Conservation (phyloP, 1,140 invertebrate genomes). For the Luehdorfia chinensis region DNA sequence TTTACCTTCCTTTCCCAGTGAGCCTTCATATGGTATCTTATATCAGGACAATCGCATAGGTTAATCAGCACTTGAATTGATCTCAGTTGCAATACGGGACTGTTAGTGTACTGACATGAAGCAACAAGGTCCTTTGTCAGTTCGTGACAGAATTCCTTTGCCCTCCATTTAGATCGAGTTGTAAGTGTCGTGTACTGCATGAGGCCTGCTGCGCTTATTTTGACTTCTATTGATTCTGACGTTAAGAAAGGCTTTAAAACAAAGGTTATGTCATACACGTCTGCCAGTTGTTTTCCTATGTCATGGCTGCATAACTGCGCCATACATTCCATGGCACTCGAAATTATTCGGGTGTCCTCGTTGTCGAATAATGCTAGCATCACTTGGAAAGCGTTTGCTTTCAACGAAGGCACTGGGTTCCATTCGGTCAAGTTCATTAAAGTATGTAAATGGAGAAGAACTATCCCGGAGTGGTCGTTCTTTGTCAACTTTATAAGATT, state of each 20-base stretch:
- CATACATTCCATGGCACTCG: conserved; percentile 57
- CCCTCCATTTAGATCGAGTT: conserved; percentile 60
- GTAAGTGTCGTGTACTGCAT: conserved; percentile 56
- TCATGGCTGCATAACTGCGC: conserved; percentile 54
- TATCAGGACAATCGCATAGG: conserved; percentile 59
- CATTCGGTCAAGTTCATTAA: conserved; percentile 46
- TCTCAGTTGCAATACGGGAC: conserved; percentile 47
- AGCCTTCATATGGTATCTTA: conserved; percentile 43
- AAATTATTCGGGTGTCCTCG: conserved; percentile 35
- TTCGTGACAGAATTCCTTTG: conserved; percentile 43
- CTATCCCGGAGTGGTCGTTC: conserved; percentile 54
- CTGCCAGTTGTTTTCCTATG: conserved; percentile 51
- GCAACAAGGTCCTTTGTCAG: conserved; percentile 37
- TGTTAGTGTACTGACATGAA: conserved; percentile 34
- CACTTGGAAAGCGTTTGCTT: conserved; percentile 56
- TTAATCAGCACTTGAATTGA: conserved; percentile 60
- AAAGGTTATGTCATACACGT: conserved; percentile 50
- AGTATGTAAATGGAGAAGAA: conserved; percentile 50
- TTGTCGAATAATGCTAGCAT: conserved; percentile 49
- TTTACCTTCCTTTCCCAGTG: conserved; percentile 41
- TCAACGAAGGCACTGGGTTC: conserved; percentile 45
- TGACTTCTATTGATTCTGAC: conserved; percentile 29
- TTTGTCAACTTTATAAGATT: conserved; percentile 56
- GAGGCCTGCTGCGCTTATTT: conserved; percentile 46
- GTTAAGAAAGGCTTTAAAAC: conserved; percentile 32